Evolutionary conservation across 2,113 vertebrate genomes (phyloP).

Genomic region (Myodes glareolus): DNA sequence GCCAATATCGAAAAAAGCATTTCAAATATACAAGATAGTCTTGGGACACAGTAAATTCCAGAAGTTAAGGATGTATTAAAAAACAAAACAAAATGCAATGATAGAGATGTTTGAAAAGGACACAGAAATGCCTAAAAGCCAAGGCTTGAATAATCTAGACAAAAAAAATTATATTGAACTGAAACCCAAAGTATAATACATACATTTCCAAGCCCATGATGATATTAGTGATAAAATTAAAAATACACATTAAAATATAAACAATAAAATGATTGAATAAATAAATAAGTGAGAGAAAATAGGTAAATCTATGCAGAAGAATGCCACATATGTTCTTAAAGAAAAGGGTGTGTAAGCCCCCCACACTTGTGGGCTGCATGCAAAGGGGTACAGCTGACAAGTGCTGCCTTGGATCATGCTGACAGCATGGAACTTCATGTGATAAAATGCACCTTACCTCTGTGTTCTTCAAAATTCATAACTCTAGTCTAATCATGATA

Average conservation of each 20-base stretch:
- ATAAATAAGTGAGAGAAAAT: not conserved
- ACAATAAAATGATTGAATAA: not conserved
- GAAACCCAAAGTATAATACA: not conserved
- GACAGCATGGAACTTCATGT: not conserved
- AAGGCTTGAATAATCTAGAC: not conserved
- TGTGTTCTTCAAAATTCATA: not conserved
- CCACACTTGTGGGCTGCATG: not conserved
- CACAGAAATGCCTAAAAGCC: not conserved
- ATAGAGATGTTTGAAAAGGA: not conserved
- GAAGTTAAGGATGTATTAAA: slow-evolving; percentile 36
- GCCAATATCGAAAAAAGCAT: not conserved
- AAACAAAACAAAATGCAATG: slow-evolving; percentile 45
- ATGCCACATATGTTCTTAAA: not conserved
- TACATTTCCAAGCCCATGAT: not conserved
- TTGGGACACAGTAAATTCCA: not conserved
- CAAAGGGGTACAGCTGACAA: not conserved
- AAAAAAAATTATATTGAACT: slow-evolving; percentile 12
- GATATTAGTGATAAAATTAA: not conserved
- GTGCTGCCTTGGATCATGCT: not conserved
- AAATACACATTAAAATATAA: not conserved
- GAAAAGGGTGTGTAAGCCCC: not conserved
- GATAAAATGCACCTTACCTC: not conserved
- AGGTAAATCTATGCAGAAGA: not conserved
- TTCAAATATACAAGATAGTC: not conserved
- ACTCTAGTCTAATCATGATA: not conserved